Evolutionary conservation across 2,888 invertebrate species (phyloP), one percentile per base, ranked within the genome.

Genomic region (Hypolimnas misippus): DNA sequence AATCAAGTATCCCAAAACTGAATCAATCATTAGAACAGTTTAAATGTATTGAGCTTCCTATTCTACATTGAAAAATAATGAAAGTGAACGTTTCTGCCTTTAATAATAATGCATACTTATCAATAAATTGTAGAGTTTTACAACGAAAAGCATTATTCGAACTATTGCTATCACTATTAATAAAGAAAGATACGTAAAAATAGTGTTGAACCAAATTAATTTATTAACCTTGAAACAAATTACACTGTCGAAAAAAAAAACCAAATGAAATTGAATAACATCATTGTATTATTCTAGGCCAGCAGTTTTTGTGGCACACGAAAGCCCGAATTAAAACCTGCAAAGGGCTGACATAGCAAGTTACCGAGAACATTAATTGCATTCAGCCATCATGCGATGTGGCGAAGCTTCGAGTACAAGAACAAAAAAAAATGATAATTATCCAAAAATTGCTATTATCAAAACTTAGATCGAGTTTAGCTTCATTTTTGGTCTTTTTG

Each of bases 301-400:
- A 29, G 46, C 25, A 29, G 19, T 53, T 57, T 35, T 38, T 52
- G 44, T 46, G 44, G 49, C 49, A 49, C 49, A 49, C 49, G 49
- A 49, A 49, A 14, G 49, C 21, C 46, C n/a, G 14, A 49, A 49
- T 49, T 49, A 49, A 29, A 21, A 46, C 44, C 49, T 29, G 49
- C 67, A 66, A 63, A 58, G 49, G 65, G 58, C 71, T 70, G 72
- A 72, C 72, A 72, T 68, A 67, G 67, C 53, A 58, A 76, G 80
- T 78, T 82, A 82, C 75, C 73, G 75, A 60, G 67, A 72, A 69
- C 72, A 71, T 76, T 84, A 83, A 84, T 84, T 84, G 82, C 84
- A 78, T 74, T 78, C 76, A 49, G 49, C 75, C 73, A 70, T 73
- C 81, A 82, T 80, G 81, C 77, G 73, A 75, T 80, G 74, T 66